Conservation (phyloP, 2,888 invertebrate genomes). For the Xanthia togata region DNA sequence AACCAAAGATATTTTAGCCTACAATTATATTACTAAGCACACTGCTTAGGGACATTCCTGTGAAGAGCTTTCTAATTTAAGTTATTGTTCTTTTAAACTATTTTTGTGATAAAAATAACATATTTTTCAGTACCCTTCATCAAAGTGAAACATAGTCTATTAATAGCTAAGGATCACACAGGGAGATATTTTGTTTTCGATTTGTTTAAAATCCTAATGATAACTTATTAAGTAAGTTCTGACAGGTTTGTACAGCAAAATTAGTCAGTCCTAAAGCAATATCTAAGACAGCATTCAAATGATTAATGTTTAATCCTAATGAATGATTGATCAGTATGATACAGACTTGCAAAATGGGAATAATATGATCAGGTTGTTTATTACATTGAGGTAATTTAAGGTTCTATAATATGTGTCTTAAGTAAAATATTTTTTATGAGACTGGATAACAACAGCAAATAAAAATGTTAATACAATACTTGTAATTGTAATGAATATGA, state of each 20-base stretch:
- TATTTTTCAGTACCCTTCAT: constrained; percentile 1
- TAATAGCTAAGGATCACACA: constrained; percentile 38
- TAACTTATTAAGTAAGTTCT: constrained; percentile 7
- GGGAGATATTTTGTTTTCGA: constrained; percentile 9
- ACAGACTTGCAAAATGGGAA: not conserved
- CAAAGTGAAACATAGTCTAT: constrained; percentile 2
- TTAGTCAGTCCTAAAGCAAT: not conserved
- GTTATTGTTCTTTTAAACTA: not conserved
- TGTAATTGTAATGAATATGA: not conserved
- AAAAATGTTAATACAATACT: not conserved
- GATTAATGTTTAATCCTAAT: not conserved
- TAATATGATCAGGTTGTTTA: not conserved
- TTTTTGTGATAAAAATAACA: not conserved
- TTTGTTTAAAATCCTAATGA: not conserved
- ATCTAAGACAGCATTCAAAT: not conserved
- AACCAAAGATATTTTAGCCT: constrained; percentile 1
- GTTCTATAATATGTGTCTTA: not conserved
- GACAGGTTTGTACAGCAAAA: not conserved
- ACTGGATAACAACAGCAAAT: not conserved
- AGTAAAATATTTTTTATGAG: too few relatives aligned
- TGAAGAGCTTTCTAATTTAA: not conserved
- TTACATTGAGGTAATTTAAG: not conserved
- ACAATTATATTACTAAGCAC: not conserved
- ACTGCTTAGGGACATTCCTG: not conserved
- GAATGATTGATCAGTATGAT: not conserved